These are phyloP conservation scores for Helogale parvula DNA, from an alignment of 2,113 vertebrate species.

Conservation along the genomic window DNA sequence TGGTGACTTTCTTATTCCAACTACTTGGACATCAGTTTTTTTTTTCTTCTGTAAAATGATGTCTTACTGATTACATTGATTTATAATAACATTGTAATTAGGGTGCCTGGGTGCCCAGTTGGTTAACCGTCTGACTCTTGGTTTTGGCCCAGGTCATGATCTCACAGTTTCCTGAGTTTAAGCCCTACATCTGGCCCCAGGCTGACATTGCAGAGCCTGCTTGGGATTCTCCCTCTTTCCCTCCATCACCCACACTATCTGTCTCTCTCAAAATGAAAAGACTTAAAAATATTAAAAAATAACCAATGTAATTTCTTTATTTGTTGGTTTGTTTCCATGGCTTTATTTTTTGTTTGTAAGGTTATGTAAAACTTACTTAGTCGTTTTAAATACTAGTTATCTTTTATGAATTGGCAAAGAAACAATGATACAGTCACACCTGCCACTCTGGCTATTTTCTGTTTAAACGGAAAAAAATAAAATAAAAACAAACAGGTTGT, in stretches of 20 bases:
- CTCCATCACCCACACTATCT: too few species aligned
- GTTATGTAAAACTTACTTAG: not conserved
- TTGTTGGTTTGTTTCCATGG: not conserved
- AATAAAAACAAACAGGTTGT: not conserved
- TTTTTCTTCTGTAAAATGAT: not conserved
- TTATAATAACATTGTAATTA: not conserved
- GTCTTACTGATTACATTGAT: not conserved
- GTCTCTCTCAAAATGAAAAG: not conserved
- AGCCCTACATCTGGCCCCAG: too few species aligned
- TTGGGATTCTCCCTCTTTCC: too few species aligned
- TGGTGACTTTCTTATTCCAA: too few species aligned
- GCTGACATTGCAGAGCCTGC: too few species aligned
- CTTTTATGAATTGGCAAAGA: not conserved
- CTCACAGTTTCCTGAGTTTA: too few species aligned
- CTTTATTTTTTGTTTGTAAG: not conserved
- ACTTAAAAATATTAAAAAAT: not conserved
- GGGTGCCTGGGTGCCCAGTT: too few species aligned
- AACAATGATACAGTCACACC: not conserved
- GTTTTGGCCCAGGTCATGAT: too few species aligned
- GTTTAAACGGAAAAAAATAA: not conserved
- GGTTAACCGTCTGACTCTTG: too few species aligned
- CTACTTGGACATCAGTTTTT: not conserved
- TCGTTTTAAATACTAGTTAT: not conserved
- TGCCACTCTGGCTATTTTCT: not conserved
- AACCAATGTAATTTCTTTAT: not conserved